These are phyloP conservation scores for Sesia apiformis DNA, from an alignment of 2,888 invertebrate genomes.

Conservation along the genomic window DNA sequence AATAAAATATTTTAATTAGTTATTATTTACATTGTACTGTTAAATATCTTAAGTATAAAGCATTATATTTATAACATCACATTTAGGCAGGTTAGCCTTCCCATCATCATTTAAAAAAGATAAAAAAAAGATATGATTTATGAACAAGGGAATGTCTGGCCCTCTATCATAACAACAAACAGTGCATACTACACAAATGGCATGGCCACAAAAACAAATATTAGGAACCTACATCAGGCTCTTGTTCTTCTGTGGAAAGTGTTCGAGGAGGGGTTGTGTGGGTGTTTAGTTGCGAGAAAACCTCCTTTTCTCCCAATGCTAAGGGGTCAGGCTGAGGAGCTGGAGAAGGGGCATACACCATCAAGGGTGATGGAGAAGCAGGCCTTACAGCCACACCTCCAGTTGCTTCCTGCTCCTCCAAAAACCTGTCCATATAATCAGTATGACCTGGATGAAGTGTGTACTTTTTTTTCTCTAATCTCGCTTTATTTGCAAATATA, in stretches of 20 bases:
- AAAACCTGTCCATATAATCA: constrained; percentile 94
- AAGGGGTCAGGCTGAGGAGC: constrained; percentile 59
- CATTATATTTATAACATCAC: not conserved
- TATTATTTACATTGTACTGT: constrained; percentile 59
- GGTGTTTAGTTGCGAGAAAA: constrained; percentile 60
- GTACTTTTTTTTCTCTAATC: constrained; percentile 94
- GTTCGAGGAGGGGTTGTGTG: constrained; percentile 50
- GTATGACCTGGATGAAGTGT: constrained; percentile 93
- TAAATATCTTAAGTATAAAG: constrained; percentile 18
- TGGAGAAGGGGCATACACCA: constrained; percentile 58
- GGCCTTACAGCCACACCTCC: constrained; percentile 72
- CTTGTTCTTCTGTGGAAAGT: constrained; percentile 57
- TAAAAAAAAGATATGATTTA: constrained; percentile 14
- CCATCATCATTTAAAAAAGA: not conserved
- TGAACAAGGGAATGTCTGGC: constrained; percentile 33
- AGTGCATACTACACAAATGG: constrained; percentile 31
- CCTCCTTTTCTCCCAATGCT: constrained; percentile 64
- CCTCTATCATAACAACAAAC: not conserved
- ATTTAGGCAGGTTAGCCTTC: not conserved
- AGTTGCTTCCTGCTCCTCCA: constrained; percentile 89
- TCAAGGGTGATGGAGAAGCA: constrained; percentile 79
- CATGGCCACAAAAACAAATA: constrained; percentile 40
- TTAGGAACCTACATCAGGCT: constrained; percentile 61
- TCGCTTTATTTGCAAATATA: constrained; percentile 89
- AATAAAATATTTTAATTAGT: constrained; percentile 18